A percentile compares a stretch with the other conserved stretches of the same genome.
phyloP scores from a whole-genome alignment of 2,888 invertebrate species.

The Melipona beecheii region DNA sequence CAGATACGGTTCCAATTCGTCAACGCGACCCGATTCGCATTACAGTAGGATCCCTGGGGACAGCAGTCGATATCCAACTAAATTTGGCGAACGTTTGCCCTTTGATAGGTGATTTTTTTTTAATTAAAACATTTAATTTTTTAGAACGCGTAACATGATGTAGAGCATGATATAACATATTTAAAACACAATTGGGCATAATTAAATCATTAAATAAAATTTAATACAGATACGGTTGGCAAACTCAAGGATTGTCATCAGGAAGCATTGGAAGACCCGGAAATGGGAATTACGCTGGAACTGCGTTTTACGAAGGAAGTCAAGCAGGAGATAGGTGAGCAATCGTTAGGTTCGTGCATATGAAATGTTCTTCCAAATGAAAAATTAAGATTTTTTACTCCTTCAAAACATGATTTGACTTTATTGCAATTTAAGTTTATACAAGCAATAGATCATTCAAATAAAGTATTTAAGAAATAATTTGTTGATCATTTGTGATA shows the following conservation, averaged over 20 bases:
- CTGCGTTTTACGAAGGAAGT: slow-evolving; percentile 50
- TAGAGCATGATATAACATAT: too few relatives aligned
- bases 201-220: not conserved
- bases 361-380: not conserved
- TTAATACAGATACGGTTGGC: slow-evolving; percentile 67
- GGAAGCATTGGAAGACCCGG: slow-evolving; percentile 52
- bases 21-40: slow-evolving; percentile 62
- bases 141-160: too few relatives aligned
- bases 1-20: slow-evolving; percentile 61
- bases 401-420: too few relatives aligned
- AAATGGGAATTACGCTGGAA: slow-evolving; percentile 44
- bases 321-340: slow-evolving; percentile 69
- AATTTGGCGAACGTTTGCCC: slow-evolving; percentile 72
- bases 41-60: slow-evolving; percentile 55
- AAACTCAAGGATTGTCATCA: slow-evolving; percentile 64
- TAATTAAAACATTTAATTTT: not conserved
- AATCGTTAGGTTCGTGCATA: not conserved
- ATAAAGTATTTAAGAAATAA: not conserved
- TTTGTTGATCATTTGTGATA: not conserved
- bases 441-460: not conserved
- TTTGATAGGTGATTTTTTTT: slow-evolving; percentile 70
- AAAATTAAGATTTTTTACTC: not conserved
- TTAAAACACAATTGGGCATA: not conserved
- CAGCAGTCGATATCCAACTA: slow-evolving; percentile 64
- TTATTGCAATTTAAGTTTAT: too few relatives aligned